phyloP scores from a whole-genome alignment of 2,888 invertebrate genomes.

The Belgica antarctica region DNA sequence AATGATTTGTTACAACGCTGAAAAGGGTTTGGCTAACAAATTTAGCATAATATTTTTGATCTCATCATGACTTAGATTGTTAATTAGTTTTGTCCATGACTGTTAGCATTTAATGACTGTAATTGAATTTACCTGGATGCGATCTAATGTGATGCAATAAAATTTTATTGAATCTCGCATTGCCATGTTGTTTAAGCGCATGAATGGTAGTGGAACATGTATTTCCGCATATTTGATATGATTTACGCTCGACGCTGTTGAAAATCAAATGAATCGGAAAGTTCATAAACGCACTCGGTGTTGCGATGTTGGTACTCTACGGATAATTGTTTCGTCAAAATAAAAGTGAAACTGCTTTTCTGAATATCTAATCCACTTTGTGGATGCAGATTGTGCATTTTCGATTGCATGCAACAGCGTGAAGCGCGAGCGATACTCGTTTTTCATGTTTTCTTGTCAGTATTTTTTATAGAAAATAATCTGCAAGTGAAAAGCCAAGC shows the following conservation, averaged over 20 bases:
- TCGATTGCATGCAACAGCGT: conserved; percentile 7
- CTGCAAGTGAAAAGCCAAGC: conserved; percentile 16
- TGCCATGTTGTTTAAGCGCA: too few species aligned
- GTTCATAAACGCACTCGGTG: too few species aligned
- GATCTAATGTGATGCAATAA: background rate
- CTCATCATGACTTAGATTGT: background rate
- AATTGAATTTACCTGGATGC: background rate
- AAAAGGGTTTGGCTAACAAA: background rate
- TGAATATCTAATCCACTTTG: background rate
- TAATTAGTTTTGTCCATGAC: conserved; percentile 8
- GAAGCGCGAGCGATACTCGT: conserved; percentile 15
- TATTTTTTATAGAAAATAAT: conserved; percentile 22
- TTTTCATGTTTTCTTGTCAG: background rate
- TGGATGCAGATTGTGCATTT: conserved; percentile 23
- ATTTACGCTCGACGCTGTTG: background rate
- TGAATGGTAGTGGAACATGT: background rate
- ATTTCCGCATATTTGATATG: conserved; percentile 20
- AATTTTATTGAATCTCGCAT: background rate
- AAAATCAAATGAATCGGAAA: background rate
- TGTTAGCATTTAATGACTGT: too few species aligned
- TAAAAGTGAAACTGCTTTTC: conserved; percentile 15
- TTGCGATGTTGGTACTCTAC: background rate
- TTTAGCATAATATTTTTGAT: background rate
- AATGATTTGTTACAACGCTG: background rate
- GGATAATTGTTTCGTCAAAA: conserved; percentile 9